These are phyloP conservation scores for Varanus komodoensis DNA, from an alignment of 2,113 vertebrate species.

Conservation along the genomic window DNA sequence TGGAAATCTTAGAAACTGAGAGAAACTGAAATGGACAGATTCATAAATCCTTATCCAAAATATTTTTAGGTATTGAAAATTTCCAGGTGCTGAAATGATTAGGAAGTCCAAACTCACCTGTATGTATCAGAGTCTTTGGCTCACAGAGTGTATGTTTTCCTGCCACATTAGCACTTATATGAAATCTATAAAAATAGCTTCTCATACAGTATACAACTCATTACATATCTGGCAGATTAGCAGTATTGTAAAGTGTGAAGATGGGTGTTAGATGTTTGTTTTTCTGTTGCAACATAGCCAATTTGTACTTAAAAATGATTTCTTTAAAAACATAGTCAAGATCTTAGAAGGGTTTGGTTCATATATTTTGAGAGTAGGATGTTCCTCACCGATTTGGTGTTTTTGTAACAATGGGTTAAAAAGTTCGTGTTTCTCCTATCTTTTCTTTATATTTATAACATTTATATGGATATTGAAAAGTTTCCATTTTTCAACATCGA, in stretches of 20 bases:
- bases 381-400: neutral
- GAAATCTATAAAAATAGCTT: slow-evolving; percentile 11
- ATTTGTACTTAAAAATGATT: neutral
- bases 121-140: slow-evolving; percentile 32
- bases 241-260: slow-evolving; percentile 14
- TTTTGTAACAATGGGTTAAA: neutral
- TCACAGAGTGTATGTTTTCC: slow-evolving; percentile 19
- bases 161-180: neutral
- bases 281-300: neutral
- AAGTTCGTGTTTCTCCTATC: neutral
- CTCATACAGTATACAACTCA: neutral
- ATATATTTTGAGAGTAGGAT: neutral
- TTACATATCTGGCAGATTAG: slow-evolving; percentile 3
- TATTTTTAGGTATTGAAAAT: neutral
- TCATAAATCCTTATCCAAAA: neutral
- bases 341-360: neutral
- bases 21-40: too few relatives aligned
- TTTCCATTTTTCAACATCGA: too few relatives aligned
- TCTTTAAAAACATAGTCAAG: neutral
- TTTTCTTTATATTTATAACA: neutral
- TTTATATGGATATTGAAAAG: neutral
- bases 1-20: neutral
- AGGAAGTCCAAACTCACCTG: neutral
- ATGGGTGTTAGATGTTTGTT: slow-evolving; percentile 1
- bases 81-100: neutral